Percentiles rank a stretch among this genome's conserved stretches.
Evolutionary conservation across 2,113 vertebrate species (phyloP).

Genomic region (Hypanus sabinus): DNA sequence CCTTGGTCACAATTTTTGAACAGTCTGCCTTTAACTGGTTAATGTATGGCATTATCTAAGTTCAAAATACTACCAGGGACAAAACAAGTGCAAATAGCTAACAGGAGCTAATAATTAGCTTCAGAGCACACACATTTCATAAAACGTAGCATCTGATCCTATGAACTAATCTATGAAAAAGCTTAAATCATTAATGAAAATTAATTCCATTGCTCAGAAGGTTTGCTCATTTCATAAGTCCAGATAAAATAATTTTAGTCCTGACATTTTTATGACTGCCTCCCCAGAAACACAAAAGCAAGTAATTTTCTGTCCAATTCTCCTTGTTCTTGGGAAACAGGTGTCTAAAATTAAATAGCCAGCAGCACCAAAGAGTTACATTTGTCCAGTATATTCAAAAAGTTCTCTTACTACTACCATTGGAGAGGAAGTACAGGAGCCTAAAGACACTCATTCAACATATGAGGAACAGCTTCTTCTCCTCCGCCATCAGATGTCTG

Average conservation of each 20-base stretch:
- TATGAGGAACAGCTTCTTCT: no score
- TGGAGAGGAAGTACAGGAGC: no score
- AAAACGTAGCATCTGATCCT: neutral
- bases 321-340: neutral
- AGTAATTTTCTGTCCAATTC: neutral
- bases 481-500: no score
- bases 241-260: neutral
- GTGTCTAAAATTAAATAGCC: neutral
- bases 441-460: no score
- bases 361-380: neutral
- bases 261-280: neutral
- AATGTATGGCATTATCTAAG: neutral
- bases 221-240: neutral
- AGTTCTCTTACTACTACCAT: neutral
- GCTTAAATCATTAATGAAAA: neutral
- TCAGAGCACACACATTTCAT: neutral
- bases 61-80: neutral
- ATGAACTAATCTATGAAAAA: neutral
- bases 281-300: neutral
- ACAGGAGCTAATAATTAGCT: slow-evolving; percentile 4
- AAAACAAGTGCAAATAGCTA: neutral
- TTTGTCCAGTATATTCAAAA: neutral
- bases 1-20: neutral
- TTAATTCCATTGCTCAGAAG: neutral
- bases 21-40: neutral